Conservation (phyloP, 92 coral and sea anemone genomes). For the Zoanthus solanderi region DNA sequence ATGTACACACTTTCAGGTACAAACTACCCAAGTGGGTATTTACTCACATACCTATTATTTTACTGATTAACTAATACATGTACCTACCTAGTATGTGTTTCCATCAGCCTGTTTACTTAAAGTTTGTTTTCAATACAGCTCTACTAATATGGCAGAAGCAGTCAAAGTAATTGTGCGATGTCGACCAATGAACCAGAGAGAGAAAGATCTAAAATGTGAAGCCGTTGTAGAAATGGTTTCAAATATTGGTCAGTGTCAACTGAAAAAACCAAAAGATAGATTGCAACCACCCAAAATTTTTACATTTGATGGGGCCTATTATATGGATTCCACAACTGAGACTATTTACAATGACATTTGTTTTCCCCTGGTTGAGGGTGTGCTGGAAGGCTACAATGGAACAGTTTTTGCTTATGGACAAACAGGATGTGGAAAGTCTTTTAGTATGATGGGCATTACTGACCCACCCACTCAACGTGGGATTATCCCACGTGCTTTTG, state of each 20-base stretch:
- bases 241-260: constrained; percentile 84
- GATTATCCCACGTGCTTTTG: constrained; percentile 96
- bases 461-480: constrained; percentile 97
- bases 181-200: constrained; percentile 96
- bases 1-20: too few species aligned
- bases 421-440: constrained; percentile 98
- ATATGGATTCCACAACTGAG: constrained; percentile 91
- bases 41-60: too few species aligned
- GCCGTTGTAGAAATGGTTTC: constrained; percentile 91
- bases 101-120: neutral
- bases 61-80: too few species aligned
- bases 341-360: constrained; percentile 96
- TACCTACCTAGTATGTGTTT: too few species aligned
- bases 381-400: constrained; percentile 97
- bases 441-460: constrained; percentile 95
- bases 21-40: too few species aligned
- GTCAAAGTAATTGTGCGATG: constrained; percentile 98
- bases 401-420: constrained; percentile 99
- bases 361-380: constrained; percentile 95
- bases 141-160: constrained; percentile 90
- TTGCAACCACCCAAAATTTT: constrained; percentile 90
- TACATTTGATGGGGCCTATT: constrained; percentile 97
- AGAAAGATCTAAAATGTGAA: constrained; percentile 92
- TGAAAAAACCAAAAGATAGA: constrained; percentile 89
- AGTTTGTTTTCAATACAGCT: neutral